Evolutionary conservation across 2,888 invertebrate species (phyloP), one percentile per base, ranked within the genome.

Genomic region (Cataglyphis albicans): DNA sequence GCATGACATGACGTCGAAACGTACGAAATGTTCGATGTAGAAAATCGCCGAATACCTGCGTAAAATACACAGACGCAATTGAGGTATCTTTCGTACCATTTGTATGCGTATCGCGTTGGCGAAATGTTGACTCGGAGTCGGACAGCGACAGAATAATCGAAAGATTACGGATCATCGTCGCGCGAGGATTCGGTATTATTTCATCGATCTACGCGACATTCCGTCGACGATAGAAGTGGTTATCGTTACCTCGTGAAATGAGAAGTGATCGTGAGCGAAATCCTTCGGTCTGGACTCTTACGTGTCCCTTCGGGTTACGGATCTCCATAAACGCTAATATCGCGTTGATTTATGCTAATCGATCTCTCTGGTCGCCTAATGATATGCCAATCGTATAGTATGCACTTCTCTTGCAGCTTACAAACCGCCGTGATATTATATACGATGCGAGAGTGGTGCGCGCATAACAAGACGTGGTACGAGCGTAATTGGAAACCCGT

Each of bases 321-420:
- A 82, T 85, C 63, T 63, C 76, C 81, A 64, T 29, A 81, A 63
- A 78, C 75, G 76, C 74, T 84, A 87, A 88, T 87, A 88, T 86
- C 83, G 25, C 76, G 83, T 63, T 89, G 88, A 91, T 91, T 91
- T 90, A 90, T 90, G 85, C 84, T 91, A 91, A 91, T 91, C 86
- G 87, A 86, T 86, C 68, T 81, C 83, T 81, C 83, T 64, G 74
- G 82, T 61, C 76, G 82, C 65, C 67, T 89, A 89, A 89, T 82
- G 85, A 89, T 81, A 84, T 84, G 80, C 84, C 82, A 85, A 86
- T 89, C 72, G 85, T 80, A 76, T 21, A 83, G 74, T 83, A 85
- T 78, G 85, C 87, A 57, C 52, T 68, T 32, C 64, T 44, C 74
- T 35, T 6, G 68, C 70, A 59, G 72, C 52, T 81, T 73, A 44